Conservation (phyloP, 1,140 invertebrate species). For the Paracyclopina nana region DNA sequence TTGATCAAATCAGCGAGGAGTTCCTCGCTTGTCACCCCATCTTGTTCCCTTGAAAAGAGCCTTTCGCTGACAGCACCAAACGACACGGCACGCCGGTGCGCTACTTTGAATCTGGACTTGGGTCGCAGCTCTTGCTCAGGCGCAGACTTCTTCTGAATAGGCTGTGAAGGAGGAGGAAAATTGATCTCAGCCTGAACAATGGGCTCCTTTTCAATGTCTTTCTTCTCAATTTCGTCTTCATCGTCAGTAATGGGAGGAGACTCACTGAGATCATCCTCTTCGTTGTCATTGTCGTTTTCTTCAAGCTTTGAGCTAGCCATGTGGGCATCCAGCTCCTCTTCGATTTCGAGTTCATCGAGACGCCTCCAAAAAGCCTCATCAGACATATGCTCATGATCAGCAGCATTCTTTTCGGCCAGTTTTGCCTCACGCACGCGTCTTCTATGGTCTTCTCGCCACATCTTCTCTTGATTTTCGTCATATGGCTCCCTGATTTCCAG, state of each 20-base stretch:
- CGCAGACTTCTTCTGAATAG: no score
- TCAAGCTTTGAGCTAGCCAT: not conserved
- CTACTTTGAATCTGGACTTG: no score
- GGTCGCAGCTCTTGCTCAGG: no score
- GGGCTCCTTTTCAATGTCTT: not conserved
- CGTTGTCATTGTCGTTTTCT: not conserved
- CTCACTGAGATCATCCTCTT: slow-evolving; percentile 1
- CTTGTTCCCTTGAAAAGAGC: no score
- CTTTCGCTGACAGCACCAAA: no score
- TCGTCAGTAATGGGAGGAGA: slow-evolving; percentile 13
- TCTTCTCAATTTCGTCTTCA: not conserved
- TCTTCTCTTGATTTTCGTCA: slow-evolving; percentile 31
- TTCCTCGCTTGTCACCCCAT: no score
- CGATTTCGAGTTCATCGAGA: slow-evolving; percentile 33
- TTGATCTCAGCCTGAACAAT: no score
- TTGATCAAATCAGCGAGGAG: no score
- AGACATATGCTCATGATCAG: slow-evolving; percentile 23
- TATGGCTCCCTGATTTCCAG: slow-evolving; percentile 34
- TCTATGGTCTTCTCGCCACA: slow-evolving; percentile 35
- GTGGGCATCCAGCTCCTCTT: slow-evolving; percentile 29
- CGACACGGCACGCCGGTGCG: no score
- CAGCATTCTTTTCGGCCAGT: slow-evolving; percentile 25
- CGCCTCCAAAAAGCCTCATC: slow-evolving; percentile 30
- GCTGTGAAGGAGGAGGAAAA: no score
- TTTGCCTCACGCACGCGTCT: slow-evolving; percentile 29